phyloP scores from a whole-genome alignment of 2,113 vertebrate genomes.

The Python bivittatus region DNA sequence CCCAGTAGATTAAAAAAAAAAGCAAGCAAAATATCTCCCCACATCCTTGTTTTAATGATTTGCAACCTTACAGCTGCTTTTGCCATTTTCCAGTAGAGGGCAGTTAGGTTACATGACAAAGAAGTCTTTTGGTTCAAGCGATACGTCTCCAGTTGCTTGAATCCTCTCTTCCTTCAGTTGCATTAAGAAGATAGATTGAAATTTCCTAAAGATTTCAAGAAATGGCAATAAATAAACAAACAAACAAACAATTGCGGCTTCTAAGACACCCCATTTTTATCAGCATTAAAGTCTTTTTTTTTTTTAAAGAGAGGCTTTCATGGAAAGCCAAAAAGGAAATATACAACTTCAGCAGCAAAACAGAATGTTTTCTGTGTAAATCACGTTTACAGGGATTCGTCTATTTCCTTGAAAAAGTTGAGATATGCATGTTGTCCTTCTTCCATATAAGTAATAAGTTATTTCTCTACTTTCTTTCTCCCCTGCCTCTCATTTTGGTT shows the following conservation, averaged over 20 bases:
- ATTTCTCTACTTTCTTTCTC: background rate
- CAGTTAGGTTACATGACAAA: conserved; percentile 67
- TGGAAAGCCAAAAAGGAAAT: background rate
- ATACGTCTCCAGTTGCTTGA: conserved; percentile 47
- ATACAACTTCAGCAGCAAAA: background rate
- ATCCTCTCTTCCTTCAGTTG: conserved; percentile 64
- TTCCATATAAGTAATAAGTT: background rate
- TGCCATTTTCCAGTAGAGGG: conserved; percentile 75
- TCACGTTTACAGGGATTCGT: conserved; percentile 26
- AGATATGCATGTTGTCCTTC: background rate
- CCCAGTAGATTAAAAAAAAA: background rate
- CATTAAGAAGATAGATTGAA: conserved; percentile 38
- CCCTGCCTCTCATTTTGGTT: background rate
- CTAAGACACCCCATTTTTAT: conserved; percentile 37
- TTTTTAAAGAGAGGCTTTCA: conserved; percentile 24
- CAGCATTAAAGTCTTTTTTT: background rate
- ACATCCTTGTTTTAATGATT: background rate
- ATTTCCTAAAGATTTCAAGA: conserved; percentile 61
- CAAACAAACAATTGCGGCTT: background rate
- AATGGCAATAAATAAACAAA: background rate
- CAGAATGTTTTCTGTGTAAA: conserved; percentile 54
- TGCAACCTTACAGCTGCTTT: conserved; percentile 35
- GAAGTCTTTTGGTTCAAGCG: background rate
- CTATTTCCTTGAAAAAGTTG: conserved; percentile 19
- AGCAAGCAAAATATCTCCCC: background rate